Evolutionary conservation across 2,888 invertebrate species (phyloP).

Genomic region (Taphrorychus bicolor): DNA sequence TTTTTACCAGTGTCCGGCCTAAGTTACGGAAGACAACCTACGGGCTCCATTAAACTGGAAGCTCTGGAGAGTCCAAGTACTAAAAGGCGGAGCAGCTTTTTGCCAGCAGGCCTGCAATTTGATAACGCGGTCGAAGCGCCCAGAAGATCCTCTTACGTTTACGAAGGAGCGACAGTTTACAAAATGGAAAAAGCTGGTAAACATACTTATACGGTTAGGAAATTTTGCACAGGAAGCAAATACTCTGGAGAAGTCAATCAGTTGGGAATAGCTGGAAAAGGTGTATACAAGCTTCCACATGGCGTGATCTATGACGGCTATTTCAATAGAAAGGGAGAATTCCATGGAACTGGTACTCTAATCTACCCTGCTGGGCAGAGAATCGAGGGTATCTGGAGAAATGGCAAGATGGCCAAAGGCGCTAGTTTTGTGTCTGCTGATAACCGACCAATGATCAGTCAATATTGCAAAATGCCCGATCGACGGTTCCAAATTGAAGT

Average conservation of each 20-base stretch:
- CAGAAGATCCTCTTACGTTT: not conserved
- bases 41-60: not conserved
- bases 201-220: not conserved
- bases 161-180: not conserved
- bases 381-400: constrained; percentile 42
- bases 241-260: constrained; percentile 42
- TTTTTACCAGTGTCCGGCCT: too few relatives aligned
- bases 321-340: constrained; percentile 42
- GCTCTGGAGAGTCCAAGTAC: not conserved
- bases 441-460: not conserved
- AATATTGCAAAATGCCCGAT: constrained; percentile 40
- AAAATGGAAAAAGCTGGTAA: not conserved
- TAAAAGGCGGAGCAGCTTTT: constrained; percentile 14
- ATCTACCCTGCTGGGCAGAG: constrained; percentile 43
- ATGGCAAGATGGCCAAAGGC: constrained; percentile 38
- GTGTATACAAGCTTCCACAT: constrained; percentile 44
- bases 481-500: constrained; percentile 43
- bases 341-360: constrained; percentile 42
- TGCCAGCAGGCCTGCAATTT: not conserved
- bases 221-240: constrained; percentile 40
- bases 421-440: constrained; percentile 8
- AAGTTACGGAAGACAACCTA: too few relatives aligned
- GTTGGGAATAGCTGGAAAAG: constrained; percentile 42
- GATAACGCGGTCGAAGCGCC: not conserved
- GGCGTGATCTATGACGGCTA: constrained; percentile 45